Base-by-base conservation (phyloP, 2,797 vertebrate species). In the Protonibea diacanthus region DNA sequence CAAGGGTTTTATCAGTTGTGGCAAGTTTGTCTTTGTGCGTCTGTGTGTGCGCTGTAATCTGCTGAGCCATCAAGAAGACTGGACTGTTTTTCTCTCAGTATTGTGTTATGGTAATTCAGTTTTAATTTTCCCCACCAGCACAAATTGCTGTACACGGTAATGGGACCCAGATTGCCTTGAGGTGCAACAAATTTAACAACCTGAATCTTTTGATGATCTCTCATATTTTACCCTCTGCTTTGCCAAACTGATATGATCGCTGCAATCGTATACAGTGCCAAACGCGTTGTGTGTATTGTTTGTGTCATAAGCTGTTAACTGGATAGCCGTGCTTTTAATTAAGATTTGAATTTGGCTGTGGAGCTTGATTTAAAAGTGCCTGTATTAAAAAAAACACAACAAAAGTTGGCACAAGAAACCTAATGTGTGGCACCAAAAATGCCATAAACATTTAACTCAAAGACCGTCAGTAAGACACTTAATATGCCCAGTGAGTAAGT, bases 271-370 rank as follows among this genome's bases (percentile, higher is more conserved):
- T 9, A 71, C 13, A 18, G 33, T 29, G 12, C 45, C 60, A 79
- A 74, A 71, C 59, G 42, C 52, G 42, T 51, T 8, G 2, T 38
- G 57, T 7, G 1, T 25, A 57, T 64, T 59, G 62, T 77, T 83
- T 67, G 69, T 66, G 49, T 60, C 51, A 23, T 70, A 66, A 83
- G 40, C 48, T 27, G 13, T 45, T 73, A 68, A 71, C 44, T 73
- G 42, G 58, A 73, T 60, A 83, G 71, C 57, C 5, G 0, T 47
- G 70, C 55, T 82, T 86, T 84, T 78, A 78, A 86, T 80, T 77
- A 76, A 58, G n/a, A 25, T 47, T 75, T 83, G 72, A 64, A 86
- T 89, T 62, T 66, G 61, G 57, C 69, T 63, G 12, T 49, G 38
- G 68, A 73, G 83, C 74, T 76, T 52, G 18, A 21, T 69, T 82